Base-by-base conservation (phyloP, 2,113 vertebrate species). In the Clarias gariepinus region DNA sequence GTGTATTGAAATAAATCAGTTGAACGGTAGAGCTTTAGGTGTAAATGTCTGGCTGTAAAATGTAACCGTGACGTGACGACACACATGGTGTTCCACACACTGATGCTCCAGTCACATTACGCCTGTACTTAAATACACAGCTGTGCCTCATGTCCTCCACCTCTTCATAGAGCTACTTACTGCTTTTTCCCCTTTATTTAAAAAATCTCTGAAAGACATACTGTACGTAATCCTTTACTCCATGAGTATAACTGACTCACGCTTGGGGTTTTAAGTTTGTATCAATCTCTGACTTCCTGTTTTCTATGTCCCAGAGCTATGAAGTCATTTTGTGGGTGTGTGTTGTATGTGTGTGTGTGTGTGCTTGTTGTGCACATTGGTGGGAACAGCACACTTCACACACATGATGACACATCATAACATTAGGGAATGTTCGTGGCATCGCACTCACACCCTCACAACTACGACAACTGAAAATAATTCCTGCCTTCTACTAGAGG, bases 381-480 rank as follows among this genome's bases (percentile, higher is more conserved):
- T 64, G 68, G 73, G 79, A 77, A 79, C 63, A 66, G 36, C 64
- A 77, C 87, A 85, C 55, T 25, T 61, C 85, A 63, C 61, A 84
- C 41, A 33, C 63, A 57, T 77, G 53, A 76, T 84, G 58, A 84
- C 23, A 36, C 81, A 84, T 47, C 36, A 52, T 76, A 80, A 68
- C 63, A 83, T 71, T 30, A 66, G 30, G 63, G 84, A 52, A 68
- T 81, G 71, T 81, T 53, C 83, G 61, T 81, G 58, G 66, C 83
- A 61, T 83, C 25, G 16, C 55, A 30, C 33, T 73, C n/a, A 47
- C 73, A 55, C 76, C 16, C 23, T 69, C 63, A 61, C 41, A 61
- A 18, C 83, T 57, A 86, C 73, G 47, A 86, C 83, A 87, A 83
- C 80, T 41, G 82, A 53, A 71, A 85, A 78, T 68, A 81, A 76